Conservation (phyloP, 2,797 vertebrate species). For the Coccyzus lansbergi region DNA sequence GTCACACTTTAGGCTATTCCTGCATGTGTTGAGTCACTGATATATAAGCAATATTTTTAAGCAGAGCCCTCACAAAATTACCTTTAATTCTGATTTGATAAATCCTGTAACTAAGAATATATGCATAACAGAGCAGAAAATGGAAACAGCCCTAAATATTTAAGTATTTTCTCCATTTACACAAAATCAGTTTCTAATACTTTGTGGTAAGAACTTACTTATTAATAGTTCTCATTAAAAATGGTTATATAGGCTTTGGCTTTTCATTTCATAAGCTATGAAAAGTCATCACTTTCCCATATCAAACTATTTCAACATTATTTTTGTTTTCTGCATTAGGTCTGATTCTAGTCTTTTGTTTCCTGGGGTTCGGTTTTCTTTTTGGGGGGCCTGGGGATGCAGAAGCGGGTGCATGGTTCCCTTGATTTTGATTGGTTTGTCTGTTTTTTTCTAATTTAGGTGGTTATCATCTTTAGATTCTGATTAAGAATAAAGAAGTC, state of each 20-base stretch:
- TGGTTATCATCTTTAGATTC: not conserved
- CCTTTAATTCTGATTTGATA: not conserved
- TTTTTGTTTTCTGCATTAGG: not conserved
- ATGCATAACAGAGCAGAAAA: not conserved
- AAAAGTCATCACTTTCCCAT: not conserved
- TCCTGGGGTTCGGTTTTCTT: not conserved
- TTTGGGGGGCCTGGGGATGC: fast-evolving
- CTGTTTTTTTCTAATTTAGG: not conserved
- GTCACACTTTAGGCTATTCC: not conserved
- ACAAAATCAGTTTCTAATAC: not conserved
- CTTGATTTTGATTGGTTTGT: not conserved
- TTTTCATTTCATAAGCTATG: not conserved
- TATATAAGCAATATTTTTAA: not conserved
- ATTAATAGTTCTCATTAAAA: not conserved
- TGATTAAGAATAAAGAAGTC: not conserved
- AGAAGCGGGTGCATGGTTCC: not conserved
- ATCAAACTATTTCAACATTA: not conserved
- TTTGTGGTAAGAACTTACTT: not conserved
- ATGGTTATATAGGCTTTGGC: not conserved
- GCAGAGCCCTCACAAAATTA: not conserved
- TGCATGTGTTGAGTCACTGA: not conserved
- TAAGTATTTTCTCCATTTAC: not conserved
- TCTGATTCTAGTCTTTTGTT: not conserved
- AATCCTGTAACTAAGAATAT: not conserved
- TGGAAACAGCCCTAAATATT: not conserved